phyloP scores from a whole-genome alignment of 2,888 invertebrate genomes.

The Pollenia griseotomentosa region DNA sequence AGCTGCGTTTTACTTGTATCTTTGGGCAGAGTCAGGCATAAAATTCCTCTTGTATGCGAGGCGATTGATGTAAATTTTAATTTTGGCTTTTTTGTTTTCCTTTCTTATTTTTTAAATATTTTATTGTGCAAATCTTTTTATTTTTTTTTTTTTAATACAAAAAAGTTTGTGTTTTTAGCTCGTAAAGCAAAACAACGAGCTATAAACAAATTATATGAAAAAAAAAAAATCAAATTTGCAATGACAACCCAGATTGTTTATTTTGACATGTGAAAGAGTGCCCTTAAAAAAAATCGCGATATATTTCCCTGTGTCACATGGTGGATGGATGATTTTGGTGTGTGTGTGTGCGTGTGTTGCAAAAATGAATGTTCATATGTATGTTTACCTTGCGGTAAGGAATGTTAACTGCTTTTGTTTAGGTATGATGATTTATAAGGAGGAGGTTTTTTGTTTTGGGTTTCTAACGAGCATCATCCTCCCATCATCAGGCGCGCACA shows the following conservation, averaged over 20 bases:
- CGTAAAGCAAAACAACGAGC: constrained; percentile 57
- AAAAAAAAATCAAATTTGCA: constrained; percentile 49
- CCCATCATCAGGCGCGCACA: constrained; percentile 3
- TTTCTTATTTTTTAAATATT: constrained; percentile 6
- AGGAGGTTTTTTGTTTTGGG: constrained; percentile 26
- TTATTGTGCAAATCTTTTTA: constrained; percentile 43
- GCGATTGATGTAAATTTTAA: constrained; percentile 72
- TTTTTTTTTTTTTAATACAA: constrained; percentile 34
- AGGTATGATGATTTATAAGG: constrained; percentile 63
- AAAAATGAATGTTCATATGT: constrained; percentile 34
- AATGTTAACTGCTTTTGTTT: constrained; percentile 52
- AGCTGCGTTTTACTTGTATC: constrained; percentile 40
- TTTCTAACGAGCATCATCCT: constrained; percentile 53
- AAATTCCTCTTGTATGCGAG: constrained; percentile 66
- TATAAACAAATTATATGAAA: constrained; percentile 70
- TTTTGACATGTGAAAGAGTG: constrained; percentile 68
- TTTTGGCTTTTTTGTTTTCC: constrained; percentile 44
- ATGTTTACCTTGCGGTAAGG: constrained; percentile 66
- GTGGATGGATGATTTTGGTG: constrained; percentile 7
- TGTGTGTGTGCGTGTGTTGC: neutral
- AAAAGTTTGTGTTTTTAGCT: constrained; percentile 17
- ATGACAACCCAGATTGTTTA: constrained; percentile 70
- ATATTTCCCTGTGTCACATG: constrained; percentile 55
- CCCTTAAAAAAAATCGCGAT: constrained; percentile 61
- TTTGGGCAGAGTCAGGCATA: neutral